Percentiles rank a stretch among this genome's conserved stretches.
phyloP scores from a whole-genome alignment of 1,140 invertebrate species.

The Papilio aristodemus region DNA sequence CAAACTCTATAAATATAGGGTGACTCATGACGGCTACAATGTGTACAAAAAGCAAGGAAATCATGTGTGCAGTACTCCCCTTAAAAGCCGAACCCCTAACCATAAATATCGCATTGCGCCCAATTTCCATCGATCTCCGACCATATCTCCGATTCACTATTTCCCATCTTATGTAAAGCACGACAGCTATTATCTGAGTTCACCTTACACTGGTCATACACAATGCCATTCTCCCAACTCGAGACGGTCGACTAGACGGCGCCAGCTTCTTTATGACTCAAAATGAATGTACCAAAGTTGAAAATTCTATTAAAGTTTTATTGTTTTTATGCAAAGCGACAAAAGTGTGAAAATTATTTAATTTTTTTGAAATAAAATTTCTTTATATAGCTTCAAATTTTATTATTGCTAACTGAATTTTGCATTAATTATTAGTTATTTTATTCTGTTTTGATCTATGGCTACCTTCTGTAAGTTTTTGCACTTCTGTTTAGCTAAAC shows the following conservation, averaged over 20 bases:
- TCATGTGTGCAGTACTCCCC: constrained; percentile 24
- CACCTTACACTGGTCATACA: constrained; percentile 22
- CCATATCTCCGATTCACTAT: constrained; percentile 16
- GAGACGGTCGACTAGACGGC: constrained; percentile 45
- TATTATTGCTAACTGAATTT: too few species aligned
- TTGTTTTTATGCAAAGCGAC: constrained; percentile 1
- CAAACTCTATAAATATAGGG: constrained; percentile 1
- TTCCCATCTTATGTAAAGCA: constrained; percentile 5
- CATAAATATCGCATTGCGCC: constrained; percentile 32
- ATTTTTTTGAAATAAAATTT: neutral
- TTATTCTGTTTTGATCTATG: too few species aligned
- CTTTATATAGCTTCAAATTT: too few species aligned
- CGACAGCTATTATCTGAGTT: constrained; percentile 18
- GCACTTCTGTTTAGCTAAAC: too few species aligned
- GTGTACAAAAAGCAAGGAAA: constrained; percentile 21
- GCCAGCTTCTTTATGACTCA: constrained; percentile 43
- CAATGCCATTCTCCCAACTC: constrained; percentile 24
- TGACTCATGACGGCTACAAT: constrained; percentile 11
- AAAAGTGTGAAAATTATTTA: neutral
- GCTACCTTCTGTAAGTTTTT: too few species aligned
- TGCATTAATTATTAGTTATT: too few species aligned
- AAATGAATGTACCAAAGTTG: constrained; percentile 27
- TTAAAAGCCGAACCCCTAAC: constrained; percentile 31
- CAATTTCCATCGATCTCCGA: constrained; percentile 29
- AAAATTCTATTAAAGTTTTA: constrained; percentile 25